Percentiles rank a stretch among this genome's conserved stretches.
phyloP scores from a whole-genome alignment of 2,888 invertebrate genomes.

The Rhaphigaster nebulosa region DNA sequence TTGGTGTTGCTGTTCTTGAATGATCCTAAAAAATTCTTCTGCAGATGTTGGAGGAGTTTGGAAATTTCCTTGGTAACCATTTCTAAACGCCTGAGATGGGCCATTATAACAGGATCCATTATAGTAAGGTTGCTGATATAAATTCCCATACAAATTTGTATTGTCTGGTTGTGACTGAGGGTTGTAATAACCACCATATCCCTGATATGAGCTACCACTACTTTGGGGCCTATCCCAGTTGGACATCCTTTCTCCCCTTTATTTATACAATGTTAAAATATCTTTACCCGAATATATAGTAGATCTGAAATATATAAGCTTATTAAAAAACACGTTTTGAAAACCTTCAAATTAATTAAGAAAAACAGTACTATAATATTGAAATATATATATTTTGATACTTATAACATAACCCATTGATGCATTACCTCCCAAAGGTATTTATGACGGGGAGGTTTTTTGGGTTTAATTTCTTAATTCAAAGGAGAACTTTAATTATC shows the following conservation, averaged over 20 bases:
- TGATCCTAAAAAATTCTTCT: slow-evolving; percentile 49
- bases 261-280: slow-evolving; percentile 26
- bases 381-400: slow-evolving; percentile 31
- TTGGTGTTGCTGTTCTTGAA: slow-evolving; percentile 52
- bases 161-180: slow-evolving; percentile 18
- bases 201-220: slow-evolving; percentile 53
- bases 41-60: slow-evolving; percentile 52
- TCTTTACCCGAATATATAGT: neutral
- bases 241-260: slow-evolving; percentile 52
- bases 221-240: slow-evolving; percentile 57
- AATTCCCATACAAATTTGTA: slow-evolving; percentile 47
- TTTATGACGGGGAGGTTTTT: slow-evolving; percentile 32
- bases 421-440: slow-evolving; percentile 46
- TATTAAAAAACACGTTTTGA: neutral
- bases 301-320: slow-evolving; percentile 34
- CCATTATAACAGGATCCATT: slow-evolving; percentile 31
- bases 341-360: neutral
- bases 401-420: slow-evolving; percentile 37
- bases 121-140: slow-evolving; percentile 48
- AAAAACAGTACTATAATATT: neutral
- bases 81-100: neutral
- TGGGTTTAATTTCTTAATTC: neutral
- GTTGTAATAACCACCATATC: slow-evolving; percentile 38
- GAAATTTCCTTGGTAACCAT: slow-evolving; percentile 47
- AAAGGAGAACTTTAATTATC: neutral